These are phyloP conservation scores for Paratilapia polleni DNA, from an alignment of 2,113 vertebrate genomes.

Conservation along the genomic window DNA sequence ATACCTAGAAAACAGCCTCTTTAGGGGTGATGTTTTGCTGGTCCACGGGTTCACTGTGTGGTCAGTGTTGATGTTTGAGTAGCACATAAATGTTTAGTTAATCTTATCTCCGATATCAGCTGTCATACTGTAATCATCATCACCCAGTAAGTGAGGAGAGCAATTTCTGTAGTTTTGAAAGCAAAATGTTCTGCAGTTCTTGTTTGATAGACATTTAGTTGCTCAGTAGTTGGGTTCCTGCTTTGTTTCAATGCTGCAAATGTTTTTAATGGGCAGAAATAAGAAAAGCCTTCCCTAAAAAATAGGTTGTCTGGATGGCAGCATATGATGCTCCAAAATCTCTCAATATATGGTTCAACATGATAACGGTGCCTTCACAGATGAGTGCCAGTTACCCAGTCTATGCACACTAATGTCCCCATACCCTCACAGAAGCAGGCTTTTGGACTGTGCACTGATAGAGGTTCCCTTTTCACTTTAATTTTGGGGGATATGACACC, in stretches of 20 bases:
- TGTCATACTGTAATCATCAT: no score
- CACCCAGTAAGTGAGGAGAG: neutral
- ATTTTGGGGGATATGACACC: neutral
- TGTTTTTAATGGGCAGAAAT: no score
- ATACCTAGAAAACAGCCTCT: neutral
- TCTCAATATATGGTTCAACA: neutral
- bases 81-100: neutral
- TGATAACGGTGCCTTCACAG: neutral
- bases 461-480: fast-evolving
- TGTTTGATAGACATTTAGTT: neutral
- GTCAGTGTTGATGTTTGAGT: neutral
- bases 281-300: neutral
- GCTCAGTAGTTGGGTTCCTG: neutral
- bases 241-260: neutral
- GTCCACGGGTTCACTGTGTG: neutral
- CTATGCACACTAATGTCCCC: neutral
- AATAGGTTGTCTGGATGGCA: neutral
- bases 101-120: no score
- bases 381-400: fast-evolving
- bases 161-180: neutral
- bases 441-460: neutral
- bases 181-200: neutral
- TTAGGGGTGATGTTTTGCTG: neutral
- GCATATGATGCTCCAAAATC: fast-evolving
- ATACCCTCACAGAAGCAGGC: neutral